Evolutionary conservation across 2,888 invertebrate species (phyloP).

Genomic region (Gerris lacustris): DNA sequence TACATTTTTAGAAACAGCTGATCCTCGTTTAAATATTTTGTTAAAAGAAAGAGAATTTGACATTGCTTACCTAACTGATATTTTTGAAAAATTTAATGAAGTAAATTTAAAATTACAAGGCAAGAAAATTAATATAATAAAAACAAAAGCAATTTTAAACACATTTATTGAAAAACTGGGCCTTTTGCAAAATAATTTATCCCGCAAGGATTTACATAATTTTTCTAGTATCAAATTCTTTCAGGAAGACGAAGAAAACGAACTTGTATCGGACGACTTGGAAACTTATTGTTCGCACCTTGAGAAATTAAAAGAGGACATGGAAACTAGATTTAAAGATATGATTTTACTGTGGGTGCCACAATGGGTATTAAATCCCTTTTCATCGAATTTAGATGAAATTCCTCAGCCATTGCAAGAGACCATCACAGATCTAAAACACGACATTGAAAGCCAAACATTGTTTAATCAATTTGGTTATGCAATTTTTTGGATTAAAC

Average conservation of each 20-base stretch:
- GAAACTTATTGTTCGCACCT: not conserved
- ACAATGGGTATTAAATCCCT: not conserved
- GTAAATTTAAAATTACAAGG: constrained; percentile 7
- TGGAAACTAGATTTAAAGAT: not conserved
- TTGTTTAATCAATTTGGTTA: not conserved
- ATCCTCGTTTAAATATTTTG: not conserved
- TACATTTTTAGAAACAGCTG: not conserved
- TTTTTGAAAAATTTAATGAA: constrained; percentile 11
- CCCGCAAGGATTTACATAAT: not conserved
- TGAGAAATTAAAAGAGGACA: not conserved
- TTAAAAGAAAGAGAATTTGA: constrained; percentile 6
- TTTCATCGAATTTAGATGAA: not conserved
- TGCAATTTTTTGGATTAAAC: not conserved
- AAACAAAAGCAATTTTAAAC: not conserved
- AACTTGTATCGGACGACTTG: not conserved
- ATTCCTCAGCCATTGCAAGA: not conserved
- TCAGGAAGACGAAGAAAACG: not conserved
- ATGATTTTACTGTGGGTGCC: not conserved
- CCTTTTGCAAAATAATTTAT: not conserved
- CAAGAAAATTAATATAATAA: constrained; percentile 1
- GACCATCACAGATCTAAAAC: not conserved
- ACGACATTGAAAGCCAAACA: not conserved
- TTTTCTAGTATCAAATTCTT: not conserved
- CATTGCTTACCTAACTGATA: constrained; percentile 8
- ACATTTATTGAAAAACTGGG: constrained; percentile 4